These are phyloP conservation scores for Muraenolepis orangiensis DNA, from an alignment of 2,797 vertebrate genomes.

Conservation along the genomic window DNA sequence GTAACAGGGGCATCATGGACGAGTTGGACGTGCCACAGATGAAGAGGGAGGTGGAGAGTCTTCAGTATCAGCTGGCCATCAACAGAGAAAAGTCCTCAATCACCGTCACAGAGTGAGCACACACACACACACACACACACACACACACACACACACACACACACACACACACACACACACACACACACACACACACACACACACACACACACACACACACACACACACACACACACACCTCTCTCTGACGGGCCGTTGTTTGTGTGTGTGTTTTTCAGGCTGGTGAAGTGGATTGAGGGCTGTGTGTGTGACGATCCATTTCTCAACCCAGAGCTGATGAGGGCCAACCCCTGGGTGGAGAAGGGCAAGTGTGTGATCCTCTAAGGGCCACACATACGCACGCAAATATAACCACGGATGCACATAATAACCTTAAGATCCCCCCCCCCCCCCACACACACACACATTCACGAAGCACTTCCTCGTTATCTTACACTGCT, in stretches of 20 bases:
- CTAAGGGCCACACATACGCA: constrained; percentile 56
- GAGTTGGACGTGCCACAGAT: constrained; percentile 90
- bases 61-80: constrained; percentile 91
- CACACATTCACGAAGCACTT: constrained; percentile 13
- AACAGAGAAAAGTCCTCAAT: constrained; percentile 91
- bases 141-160: not conserved
- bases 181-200: not conserved
- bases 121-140: not conserved
- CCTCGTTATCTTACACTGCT: constrained; percentile 4
- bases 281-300: constrained; percentile 94
- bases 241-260: not conserved
- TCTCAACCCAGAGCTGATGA: constrained; percentile 92
- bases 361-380: constrained; percentile 92
- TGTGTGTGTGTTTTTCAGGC: constrained; percentile 59
- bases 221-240: not conserved
- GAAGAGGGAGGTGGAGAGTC: constrained; percentile 93
- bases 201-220: not conserved
- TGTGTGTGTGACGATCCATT: constrained; percentile 90
- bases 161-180: constrained; percentile 3
- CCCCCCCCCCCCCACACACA: constrained; percentile 31
- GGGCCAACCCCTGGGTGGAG: constrained; percentile 96
- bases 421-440: constrained; percentile 32
- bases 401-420: constrained; percentile 8
- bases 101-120: constrained; percentile 89
- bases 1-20: constrained; percentile 76